These are phyloP conservation scores for Dasypogon diadema DNA, from an alignment of 2,888 invertebrate species.

Conservation along the genomic window DNA sequence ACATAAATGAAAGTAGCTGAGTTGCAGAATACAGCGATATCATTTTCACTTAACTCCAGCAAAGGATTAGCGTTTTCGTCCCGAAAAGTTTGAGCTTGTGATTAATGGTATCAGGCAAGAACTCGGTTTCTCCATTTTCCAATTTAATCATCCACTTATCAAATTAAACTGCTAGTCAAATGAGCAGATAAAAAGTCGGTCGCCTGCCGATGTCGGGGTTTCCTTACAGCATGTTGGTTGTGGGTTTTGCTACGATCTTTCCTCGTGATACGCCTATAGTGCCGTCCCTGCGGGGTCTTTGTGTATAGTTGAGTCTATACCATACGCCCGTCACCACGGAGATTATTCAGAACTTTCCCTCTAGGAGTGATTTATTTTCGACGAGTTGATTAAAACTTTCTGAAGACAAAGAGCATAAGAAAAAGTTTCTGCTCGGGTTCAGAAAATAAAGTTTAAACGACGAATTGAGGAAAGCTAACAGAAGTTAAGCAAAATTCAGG, in stretches of 20 bases:
- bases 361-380: slow-evolving; percentile 53
- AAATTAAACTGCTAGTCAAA: slow-evolving; percentile 46
- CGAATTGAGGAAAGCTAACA: not conserved
- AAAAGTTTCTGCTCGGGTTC: slow-evolving; percentile 12
- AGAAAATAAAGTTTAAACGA: slow-evolving; percentile 31
- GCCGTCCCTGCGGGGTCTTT: not conserved
- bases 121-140: slow-evolving; percentile 45
- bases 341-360: slow-evolving; percentile 32
- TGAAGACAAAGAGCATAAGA: slow-evolving; percentile 43
- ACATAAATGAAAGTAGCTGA: slow-evolving; percentile 35
- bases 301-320: not conserved
- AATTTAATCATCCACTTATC: slow-evolving; percentile 48
- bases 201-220: slow-evolving; percentile 13
- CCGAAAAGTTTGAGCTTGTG: slow-evolving; percentile 42
- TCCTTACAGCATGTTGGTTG: slow-evolving; percentile 24
- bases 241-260: slow-evolving; percentile 19
- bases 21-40: slow-evolving; percentile 26
- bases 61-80: slow-evolving; percentile 44
- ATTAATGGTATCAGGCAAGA: slow-evolving; percentile 32
- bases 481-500: not conserved
- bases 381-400: slow-evolving; percentile 55
- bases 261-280: slow-evolving; percentile 7
- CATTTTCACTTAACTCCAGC: slow-evolving; percentile 42
- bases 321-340: slow-evolving; percentile 14
- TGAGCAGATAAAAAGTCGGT: slow-evolving; percentile 36